These are phyloP conservation scores for Cecidostiba fungosa DNA, from an alignment of 2,888 invertebrate species.

Conservation along the genomic window DNA sequence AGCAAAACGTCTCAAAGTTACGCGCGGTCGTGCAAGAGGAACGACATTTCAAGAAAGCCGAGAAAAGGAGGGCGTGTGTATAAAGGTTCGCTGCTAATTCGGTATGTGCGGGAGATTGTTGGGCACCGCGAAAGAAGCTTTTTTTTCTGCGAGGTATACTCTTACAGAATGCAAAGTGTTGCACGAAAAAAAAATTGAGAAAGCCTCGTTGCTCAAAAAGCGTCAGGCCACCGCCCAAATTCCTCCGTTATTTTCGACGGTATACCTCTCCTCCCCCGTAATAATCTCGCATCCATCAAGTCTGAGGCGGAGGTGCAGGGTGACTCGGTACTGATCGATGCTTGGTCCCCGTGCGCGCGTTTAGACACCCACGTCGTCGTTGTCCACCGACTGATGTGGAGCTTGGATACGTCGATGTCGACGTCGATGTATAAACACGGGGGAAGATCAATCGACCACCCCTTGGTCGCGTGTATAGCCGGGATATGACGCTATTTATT, in stretches of 20 bases:
- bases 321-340: conserved; percentile 75
- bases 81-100: conserved; percentile 27
- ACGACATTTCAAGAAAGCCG: background rate
- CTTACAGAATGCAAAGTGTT: background rate
- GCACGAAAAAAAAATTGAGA: background rate
- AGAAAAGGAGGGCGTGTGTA: background rate
- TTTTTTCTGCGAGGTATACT: background rate
- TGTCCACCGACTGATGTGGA: conserved; percentile 3
- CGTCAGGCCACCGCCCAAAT: background rate
- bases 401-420: conserved; percentile 39
- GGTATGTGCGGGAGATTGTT: conserved; percentile 17
- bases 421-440: conserved; percentile 57
- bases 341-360: conserved; percentile 65
- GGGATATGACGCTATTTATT: conserved; percentile 61
- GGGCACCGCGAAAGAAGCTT: background rate
- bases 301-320: conserved; percentile 69
- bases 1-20: no score
- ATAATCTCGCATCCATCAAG: conserved; percentile 80
- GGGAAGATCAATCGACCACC: conserved; percentile 66
- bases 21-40: background rate
- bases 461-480: conserved; percentile 34
- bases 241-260: conserved; percentile 7
- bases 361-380: conserved; percentile 66
- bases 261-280: conserved; percentile 65
- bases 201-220: background rate